Percentiles rank a stretch among this genome's conserved stretches.
These are phyloP conservation scores for Megaptera novaeangliae DNA, from an alignment of 2,113 vertebrate species.

Conservation along the genomic window DNA sequence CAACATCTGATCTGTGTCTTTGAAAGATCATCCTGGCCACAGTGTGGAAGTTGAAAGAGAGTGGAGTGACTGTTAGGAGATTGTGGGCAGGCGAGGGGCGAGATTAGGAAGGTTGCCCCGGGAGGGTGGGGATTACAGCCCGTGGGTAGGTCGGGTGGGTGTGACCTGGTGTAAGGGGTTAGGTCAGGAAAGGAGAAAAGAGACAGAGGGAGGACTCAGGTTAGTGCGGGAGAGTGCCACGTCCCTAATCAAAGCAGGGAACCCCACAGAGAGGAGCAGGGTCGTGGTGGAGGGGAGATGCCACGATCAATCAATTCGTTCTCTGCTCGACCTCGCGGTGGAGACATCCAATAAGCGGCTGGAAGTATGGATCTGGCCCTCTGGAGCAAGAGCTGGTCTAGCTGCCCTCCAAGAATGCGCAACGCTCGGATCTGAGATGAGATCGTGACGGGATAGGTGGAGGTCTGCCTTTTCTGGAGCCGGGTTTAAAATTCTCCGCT, in stretches of 20 bases:
- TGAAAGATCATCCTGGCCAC: not conserved
- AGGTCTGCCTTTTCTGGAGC: not conserved
- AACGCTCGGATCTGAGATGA: not conserved
- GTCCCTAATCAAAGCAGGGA: not conserved
- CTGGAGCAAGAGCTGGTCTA: not conserved
- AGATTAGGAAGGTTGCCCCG: not conserved
- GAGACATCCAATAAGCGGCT: not conserved
- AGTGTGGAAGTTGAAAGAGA: not conserved
- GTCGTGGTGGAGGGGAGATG: not conserved
- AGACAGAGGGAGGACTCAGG: not conserved
- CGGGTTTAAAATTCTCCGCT: not conserved
- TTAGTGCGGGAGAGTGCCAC: no score
- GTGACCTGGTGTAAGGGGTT: not conserved
- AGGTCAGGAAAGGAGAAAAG: not conserved
- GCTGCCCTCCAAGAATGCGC: not conserved
- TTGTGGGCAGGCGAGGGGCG: not conserved
- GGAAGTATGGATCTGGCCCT: not conserved
- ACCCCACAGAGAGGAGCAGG: not conserved
- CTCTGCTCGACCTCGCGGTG: not conserved
- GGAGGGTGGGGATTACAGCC: not conserved
- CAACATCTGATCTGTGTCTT: not conserved
- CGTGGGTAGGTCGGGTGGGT: not conserved
- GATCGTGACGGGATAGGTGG: not conserved
- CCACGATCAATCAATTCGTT: not conserved
- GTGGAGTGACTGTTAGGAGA: not conserved